phyloP scores from a whole-genome alignment of 1,140 invertebrate species.

The Aphidius gifuensis region DNA sequence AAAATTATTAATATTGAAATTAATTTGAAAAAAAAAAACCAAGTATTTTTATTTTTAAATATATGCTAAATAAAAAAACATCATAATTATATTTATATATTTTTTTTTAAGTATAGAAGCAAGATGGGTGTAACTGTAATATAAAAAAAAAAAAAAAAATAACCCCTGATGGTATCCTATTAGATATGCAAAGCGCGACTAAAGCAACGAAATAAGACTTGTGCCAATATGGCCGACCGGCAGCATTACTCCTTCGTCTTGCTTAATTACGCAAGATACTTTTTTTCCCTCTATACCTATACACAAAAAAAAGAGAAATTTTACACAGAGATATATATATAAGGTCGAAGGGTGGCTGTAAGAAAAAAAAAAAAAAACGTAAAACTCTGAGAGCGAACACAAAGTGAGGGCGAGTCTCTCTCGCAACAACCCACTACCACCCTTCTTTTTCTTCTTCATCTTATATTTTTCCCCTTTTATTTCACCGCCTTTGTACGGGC shows the following conservation, averaged over 20 bases:
- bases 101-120: too few species aligned
- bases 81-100: too few species aligned
- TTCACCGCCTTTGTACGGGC: not conserved
- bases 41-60: too few species aligned
- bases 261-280: conserved; percentile 49
- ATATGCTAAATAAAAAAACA: too few species aligned
- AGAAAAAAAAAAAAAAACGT: not conserved
- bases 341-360: not conserved
- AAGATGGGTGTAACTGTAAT: too few species aligned
- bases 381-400: not conserved
- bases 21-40: too few species aligned
- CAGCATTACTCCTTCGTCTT: conserved; percentile 41
- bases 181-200: too few species aligned
- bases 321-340: not conserved
- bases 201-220: too few species aligned
- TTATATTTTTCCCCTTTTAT: not conserved
- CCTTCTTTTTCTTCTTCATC: conserved; percentile 10
- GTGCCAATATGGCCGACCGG: conserved; percentile 40
- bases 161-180: too few species aligned
- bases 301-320: conserved; percentile 17
- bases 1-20: too few species aligned
- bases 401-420: conserved; percentile 12
- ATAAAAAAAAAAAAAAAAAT: not conserved
- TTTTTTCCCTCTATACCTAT: conserved; percentile 22
- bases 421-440: not conserved